Conservation (phyloP, 1,140 invertebrate species). For the Antheraea mylitta region DNA sequence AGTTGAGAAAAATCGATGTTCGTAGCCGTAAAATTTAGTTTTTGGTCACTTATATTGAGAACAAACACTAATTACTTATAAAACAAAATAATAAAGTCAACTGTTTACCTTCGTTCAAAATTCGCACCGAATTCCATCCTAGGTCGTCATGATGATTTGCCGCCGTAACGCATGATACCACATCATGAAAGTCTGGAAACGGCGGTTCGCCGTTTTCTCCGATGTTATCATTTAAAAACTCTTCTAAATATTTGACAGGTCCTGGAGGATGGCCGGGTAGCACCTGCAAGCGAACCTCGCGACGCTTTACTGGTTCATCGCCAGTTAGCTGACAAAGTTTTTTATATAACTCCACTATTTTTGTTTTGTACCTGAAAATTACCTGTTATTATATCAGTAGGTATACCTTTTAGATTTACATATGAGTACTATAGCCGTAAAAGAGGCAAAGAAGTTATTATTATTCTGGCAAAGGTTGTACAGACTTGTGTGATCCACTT, state of each 20-base stretch:
- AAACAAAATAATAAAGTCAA: too few relatives aligned
- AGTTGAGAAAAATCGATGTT: too few relatives aligned
- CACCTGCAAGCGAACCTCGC: conserved; percentile 35
- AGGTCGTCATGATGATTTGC: conserved; percentile 42
- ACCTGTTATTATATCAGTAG: neutral
- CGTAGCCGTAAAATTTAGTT: too few relatives aligned
- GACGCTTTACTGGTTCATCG: conserved; percentile 25
- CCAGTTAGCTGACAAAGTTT: conserved; percentile 42
- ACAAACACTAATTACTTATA: too few relatives aligned
- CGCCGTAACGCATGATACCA: conserved; percentile 44
- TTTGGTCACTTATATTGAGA: too few relatives aligned
- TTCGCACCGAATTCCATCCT: conserved; percentile 35
- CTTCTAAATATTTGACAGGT: conserved; percentile 41
- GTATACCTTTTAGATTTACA: neutral
- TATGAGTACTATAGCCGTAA: too few relatives aligned
- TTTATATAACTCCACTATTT: conserved; percentile 46
- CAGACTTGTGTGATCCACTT: too few relatives aligned
- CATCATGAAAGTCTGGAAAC: conserved; percentile 57
- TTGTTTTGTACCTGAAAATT: conserved; percentile 43
- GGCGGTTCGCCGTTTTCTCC: conserved; percentile 34
- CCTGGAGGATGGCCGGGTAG: conserved; percentile 36
- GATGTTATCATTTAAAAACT: conserved; percentile 47
- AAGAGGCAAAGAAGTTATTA: too few relatives aligned
- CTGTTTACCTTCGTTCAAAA: conserved; percentile 46
- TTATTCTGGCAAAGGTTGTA: too few relatives aligned